Conservation (phyloP, 2,888 invertebrate genomes). For the Phengaris alcon region DNA sequence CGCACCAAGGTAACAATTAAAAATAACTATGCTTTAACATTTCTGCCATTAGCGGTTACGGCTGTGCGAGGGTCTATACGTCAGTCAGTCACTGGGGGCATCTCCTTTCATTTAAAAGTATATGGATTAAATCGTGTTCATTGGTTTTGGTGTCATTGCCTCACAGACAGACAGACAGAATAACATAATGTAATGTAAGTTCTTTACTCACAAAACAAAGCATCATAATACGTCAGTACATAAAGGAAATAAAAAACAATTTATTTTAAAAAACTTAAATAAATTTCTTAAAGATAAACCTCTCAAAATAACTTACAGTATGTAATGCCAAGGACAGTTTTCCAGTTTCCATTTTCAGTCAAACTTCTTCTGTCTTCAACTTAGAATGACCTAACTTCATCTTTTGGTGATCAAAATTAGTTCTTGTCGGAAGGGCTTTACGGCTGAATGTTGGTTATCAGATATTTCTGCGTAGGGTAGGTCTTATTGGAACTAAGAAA, state of each 20-base stretch:
- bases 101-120: no score
- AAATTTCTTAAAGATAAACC: background rate
- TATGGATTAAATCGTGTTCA: no score
- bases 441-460: conserved; percentile 41
- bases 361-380: conserved; percentile 54
- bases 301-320: background rate
- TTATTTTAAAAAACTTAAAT: background rate
- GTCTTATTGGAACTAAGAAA: conserved; percentile 54
- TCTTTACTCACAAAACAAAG: no score
- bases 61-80: no score
- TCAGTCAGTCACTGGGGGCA: no score
- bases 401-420: conserved; percentile 31
- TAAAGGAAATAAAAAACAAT: background rate
- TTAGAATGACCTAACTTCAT: conserved; percentile 9
- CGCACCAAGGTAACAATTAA: no score
- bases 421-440: conserved; percentile 37
- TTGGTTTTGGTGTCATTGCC: no score
- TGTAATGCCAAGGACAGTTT: conserved; percentile 71
- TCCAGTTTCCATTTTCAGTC: conserved; percentile 78
- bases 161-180: no score
- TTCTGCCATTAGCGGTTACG: no score
- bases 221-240: no score
- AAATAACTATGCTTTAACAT: no score
- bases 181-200: no score
- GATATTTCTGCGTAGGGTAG: conserved; percentile 41